A percentile compares a stretch with the other conserved stretches of the same genome.
Conservation (phyloP, 2,888 invertebrate species). For the Cantharis flavilabris region DNA sequence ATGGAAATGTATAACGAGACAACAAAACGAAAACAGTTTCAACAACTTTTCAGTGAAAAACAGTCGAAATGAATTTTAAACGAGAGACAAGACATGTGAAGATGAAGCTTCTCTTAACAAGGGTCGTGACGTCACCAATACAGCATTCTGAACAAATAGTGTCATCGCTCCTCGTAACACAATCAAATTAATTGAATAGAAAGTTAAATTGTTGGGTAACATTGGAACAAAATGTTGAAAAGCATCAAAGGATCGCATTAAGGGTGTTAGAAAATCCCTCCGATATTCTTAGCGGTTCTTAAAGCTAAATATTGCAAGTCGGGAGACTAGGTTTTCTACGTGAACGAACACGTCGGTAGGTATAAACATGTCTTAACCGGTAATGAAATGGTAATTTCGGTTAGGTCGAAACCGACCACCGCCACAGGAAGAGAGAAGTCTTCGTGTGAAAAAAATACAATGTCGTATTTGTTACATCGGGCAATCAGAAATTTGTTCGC, state of each 20-base stretch:
- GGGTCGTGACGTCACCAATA: neutral
- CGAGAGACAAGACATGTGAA: neutral
- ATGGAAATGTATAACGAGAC: neutral
- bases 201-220: slow-evolving; percentile 1
- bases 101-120: neutral
- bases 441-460: neutral
- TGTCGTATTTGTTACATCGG: neutral
- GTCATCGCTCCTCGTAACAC: neutral
- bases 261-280: neutral
- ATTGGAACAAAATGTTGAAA: neutral
- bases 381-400: neutral
- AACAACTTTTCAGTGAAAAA: neutral
- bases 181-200: slow-evolving; percentile 4
- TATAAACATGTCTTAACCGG: neutral
- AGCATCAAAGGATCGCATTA: neutral
- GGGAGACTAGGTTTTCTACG: slow-evolving; percentile 36
- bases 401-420: neutral
- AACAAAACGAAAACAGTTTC: neutral
- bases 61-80: neutral
- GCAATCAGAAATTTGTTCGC: neutral
- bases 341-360: slow-evolving; percentile 25
- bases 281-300: neutral
- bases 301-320: slow-evolving; percentile 35
- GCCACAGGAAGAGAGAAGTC: neutral
- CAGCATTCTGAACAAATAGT: neutral